Conservation (phyloP, 2,888 invertebrate species). For the Philereme vetulata region DNA sequence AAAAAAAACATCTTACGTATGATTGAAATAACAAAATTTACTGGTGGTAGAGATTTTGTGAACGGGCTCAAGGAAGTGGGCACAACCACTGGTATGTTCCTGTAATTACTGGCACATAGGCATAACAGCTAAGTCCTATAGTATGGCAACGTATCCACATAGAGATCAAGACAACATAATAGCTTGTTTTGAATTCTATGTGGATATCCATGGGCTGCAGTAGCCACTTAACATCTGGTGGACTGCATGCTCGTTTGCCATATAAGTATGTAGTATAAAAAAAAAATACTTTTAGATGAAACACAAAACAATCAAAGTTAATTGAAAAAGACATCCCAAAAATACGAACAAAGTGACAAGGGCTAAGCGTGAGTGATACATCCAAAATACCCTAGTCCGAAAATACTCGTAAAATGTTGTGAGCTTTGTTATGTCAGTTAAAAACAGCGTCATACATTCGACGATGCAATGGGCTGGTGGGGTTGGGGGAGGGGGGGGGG, state of each 20-base stretch:
- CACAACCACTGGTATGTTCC: too few relatives aligned
- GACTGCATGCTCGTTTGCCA: too few relatives aligned
- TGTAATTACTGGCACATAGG: too few relatives aligned
- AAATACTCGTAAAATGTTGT: slow-evolving; percentile 33
- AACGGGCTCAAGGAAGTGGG: too few relatives aligned
- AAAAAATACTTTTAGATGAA: slow-evolving; percentile 15
- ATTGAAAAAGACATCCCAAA: neutral
- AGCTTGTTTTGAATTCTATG: too few relatives aligned
- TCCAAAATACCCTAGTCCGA: slow-evolving; percentile 1
- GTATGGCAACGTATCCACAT: too few relatives aligned
- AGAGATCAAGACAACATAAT: too few relatives aligned
- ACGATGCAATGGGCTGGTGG: slow-evolving; percentile 77
- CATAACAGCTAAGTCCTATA: too few relatives aligned
- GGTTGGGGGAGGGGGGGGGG: slow-evolving; percentile 51
- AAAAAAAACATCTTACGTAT: neutral
- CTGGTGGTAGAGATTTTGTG: too few relatives aligned
- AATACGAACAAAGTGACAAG: slow-evolving; percentile 19
- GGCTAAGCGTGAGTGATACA: slow-evolving; percentile 19
- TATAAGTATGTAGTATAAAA: too few relatives aligned
- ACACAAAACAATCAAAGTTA: slow-evolving; percentile 1
- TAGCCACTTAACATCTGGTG: too few relatives aligned
- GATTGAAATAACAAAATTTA: neutral
- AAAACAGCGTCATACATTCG: slow-evolving; percentile 58
- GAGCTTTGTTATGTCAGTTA: slow-evolving; percentile 65
- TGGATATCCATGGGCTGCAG: too few relatives aligned